phyloP scores from a whole-genome alignment of 2,113 vertebrate genomes.

The Empidonax alnorum region DNA sequence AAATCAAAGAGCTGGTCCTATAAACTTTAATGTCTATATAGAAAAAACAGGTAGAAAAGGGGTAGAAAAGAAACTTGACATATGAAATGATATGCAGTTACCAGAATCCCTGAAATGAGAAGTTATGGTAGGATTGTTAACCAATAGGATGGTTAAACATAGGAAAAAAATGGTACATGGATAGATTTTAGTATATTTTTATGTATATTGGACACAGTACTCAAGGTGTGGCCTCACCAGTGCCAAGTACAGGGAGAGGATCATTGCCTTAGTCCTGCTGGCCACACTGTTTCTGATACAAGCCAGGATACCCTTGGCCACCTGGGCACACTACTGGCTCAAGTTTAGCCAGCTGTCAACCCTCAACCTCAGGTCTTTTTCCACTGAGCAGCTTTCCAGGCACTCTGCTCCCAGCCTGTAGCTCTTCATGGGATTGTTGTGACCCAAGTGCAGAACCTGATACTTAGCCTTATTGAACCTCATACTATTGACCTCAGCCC shows the following conservation, averaged over 20 bases:
- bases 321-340: neutral
- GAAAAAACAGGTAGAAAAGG: neutral
- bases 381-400: neutral
- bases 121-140: neutral
- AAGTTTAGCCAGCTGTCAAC: neutral
- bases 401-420: neutral
- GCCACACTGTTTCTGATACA: neutral
- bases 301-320: neutral
- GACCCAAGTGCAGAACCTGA: neutral
- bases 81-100: neutral
- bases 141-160: neutral
- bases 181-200: neutral
- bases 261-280: neutral
- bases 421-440: neutral
- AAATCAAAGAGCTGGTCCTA: neutral
- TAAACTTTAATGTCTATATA: neutral
- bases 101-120: neutral
- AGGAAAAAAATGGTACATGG: neutral
- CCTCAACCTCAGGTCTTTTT: neutral
- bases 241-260: neutral
- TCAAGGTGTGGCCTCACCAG: neutral
- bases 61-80: neutral
- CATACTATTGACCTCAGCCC: neutral
- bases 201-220: neutral
- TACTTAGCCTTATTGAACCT: neutral